These are phyloP conservation scores for Theonella swinhoei DNA, from an alignment of 37 sponge, comb jelly and placozoan genomes.

Conservation along the genomic window DNA sequence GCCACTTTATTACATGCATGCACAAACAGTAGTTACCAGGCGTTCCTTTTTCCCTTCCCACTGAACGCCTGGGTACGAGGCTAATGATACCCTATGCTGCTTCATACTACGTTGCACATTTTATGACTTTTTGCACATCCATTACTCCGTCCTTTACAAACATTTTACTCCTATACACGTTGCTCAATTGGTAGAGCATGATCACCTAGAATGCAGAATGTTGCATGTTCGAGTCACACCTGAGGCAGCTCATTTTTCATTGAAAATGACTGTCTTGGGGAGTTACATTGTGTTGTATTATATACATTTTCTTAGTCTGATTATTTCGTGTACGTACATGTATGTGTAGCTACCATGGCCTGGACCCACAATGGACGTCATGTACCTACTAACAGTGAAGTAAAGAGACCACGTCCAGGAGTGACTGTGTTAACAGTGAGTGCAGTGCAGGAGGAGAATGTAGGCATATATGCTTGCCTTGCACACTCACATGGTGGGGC, in stretches of 20 bases:
- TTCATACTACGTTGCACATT: too few species aligned
- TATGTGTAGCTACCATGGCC: conserved; percentile 15
- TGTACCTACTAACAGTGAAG: conserved; percentile 16
- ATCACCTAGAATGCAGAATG: too few species aligned
- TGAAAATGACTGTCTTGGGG: neutral
- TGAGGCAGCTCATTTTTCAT: neutral
- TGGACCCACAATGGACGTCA: conserved; percentile 55
- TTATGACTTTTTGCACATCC: too few species aligned
- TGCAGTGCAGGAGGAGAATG: neutral
- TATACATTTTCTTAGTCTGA: neutral
- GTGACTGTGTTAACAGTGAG: conserved; percentile 17
- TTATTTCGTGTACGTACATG: neutral
- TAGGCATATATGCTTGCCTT: conserved; percentile 44
- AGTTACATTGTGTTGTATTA: neutral
- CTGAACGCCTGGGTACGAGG: too few species aligned
- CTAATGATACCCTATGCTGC: too few species aligned
- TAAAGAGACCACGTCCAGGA: neutral
- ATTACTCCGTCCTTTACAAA: too few species aligned
- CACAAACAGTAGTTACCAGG: too few species aligned
- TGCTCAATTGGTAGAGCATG: too few species aligned
- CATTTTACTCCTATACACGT: too few species aligned
- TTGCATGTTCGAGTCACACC: too few species aligned
- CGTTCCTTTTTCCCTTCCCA: too few species aligned
- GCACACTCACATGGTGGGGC: conserved; percentile 24
- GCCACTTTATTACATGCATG: too few species aligned